Conservation (phyloP, 2,113 vertebrate genomes). For the Spea bombifrons region DNA sequence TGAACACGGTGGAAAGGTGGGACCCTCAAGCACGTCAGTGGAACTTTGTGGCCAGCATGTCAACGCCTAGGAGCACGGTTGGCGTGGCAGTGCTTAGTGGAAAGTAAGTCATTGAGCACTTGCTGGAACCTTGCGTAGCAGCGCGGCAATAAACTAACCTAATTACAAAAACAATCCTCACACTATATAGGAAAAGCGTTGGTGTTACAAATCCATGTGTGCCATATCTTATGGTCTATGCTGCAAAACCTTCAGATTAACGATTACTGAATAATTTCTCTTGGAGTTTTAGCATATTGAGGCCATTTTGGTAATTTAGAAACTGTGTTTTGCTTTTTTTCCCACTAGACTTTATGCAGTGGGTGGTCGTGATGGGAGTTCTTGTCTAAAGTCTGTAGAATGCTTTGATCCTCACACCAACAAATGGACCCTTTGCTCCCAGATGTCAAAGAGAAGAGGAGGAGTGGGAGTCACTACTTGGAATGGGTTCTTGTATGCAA, state of each 20-base stretch:
- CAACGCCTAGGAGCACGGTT: slow-evolving; percentile 93
- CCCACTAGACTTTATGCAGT: slow-evolving; percentile 87
- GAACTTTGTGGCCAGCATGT: slow-evolving; percentile 97
- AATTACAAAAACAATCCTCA: too few species aligned
- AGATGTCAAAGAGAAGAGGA: slow-evolving; percentile 94
- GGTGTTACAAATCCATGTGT: too few species aligned
- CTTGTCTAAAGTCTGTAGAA: slow-evolving; percentile 95
- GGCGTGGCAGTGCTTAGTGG: slow-evolving; percentile 91
- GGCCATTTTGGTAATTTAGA: slow-evolving; percentile 82
- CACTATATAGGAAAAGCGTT: too few species aligned
- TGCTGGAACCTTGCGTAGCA: too few species aligned
- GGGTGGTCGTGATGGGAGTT: slow-evolving; percentile 95
- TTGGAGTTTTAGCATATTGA: too few species aligned
- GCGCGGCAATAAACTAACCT: too few species aligned
- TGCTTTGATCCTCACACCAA: slow-evolving; percentile 98
- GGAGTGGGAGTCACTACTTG: slow-evolving; percentile 95
- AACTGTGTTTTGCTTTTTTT: slow-evolving; percentile 38
- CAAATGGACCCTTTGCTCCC: slow-evolving; percentile 91
- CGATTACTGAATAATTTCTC: too few species aligned
- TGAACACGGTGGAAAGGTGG: slow-evolving; percentile 98
- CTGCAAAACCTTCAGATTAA: too few species aligned
- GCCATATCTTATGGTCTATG: too few species aligned
- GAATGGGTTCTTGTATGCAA: slow-evolving; percentile 93
- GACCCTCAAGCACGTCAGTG: slow-evolving; percentile 97
- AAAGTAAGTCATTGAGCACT: slow-evolving; percentile 76